These are phyloP conservation scores for Erinaceus europaeus DNA, from an alignment of 2,113 vertebrate genomes.

Conservation along the genomic window DNA sequence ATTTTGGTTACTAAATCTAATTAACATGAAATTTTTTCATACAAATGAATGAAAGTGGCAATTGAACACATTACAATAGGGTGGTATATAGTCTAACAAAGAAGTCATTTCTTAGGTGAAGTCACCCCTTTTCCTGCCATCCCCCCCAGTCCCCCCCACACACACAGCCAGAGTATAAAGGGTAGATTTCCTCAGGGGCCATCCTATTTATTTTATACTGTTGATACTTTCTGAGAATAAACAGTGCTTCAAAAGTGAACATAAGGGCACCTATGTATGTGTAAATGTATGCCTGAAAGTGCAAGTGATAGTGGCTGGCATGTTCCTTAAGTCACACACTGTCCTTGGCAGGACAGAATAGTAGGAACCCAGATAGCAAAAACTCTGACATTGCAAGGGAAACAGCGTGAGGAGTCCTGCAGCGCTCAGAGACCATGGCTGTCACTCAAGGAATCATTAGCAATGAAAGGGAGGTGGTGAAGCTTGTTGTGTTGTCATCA, in stretches of 20 bases:
- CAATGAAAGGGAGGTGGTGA: constrained; percentile 75
- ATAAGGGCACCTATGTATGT: background rate
- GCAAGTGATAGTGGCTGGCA: accelerated
- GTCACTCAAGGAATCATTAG: constrained; percentile 87
- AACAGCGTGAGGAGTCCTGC: constrained; percentile 67
- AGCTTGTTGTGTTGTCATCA: constrained; percentile 82
- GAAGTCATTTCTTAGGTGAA: background rate
- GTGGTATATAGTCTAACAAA: background rate
- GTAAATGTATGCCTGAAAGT: accelerated
- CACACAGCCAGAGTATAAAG: background rate
- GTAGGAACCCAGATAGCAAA: constrained; percentile 56
- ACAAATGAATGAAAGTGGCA: background rate
- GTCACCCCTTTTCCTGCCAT: too few relatives aligned
- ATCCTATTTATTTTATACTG: background rate
- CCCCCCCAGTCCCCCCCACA: background rate
- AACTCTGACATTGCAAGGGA: constrained; percentile 58
- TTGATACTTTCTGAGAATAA: background rate
- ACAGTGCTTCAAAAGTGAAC: accelerated
- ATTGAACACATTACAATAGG: background rate
- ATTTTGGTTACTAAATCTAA: background rate
- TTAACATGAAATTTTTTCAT: background rate
- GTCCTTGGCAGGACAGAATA: constrained; percentile 62
- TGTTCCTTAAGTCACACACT: background rate
- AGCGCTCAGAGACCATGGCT: constrained; percentile 78
- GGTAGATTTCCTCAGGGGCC: background rate